Evolutionary conservation across 53 echinoderm and acorn worm species (phyloP), one percentile per base, ranked within the genome.

Genomic region (Pentamera pediparva): DNA sequence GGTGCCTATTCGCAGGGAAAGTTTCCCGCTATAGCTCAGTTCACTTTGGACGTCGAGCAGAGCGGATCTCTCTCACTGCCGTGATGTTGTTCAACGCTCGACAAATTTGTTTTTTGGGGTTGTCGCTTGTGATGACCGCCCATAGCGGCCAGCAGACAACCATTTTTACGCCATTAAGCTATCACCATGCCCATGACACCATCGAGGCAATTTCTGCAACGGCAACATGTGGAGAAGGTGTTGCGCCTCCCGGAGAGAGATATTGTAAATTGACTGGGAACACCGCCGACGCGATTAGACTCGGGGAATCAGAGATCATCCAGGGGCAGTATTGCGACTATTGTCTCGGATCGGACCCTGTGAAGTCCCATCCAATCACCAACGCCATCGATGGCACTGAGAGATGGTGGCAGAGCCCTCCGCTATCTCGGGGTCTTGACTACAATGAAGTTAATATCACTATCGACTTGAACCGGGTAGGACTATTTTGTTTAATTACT

Each of bases 341-440:
- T 32, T 93, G 93, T 56, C 78, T 87, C 45, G 52, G 78, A 12
- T 53, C 27, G 51, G 77, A 86, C 48, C 81, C 78, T 0, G 70
- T 71, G 21, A 86, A 81, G 59, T 84, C 78, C n/a, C 93, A 89
- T 45, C 87, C 89, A 4, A 89, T 86, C 62, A 72, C 84, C 32
- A 77, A 88, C 17, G 93, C 93, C 29, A 89, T 89, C 37, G 93
- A 89, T 55, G 93, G 89, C 0, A 87, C 93, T 2, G 93, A 93
- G 48, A 89, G 84, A 75, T 93, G 93, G 93, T 93, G 93, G 93
- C 93, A 93, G 54, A 93, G 93, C 47, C 93, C 93, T 22, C 93
- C 93, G 11, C 78, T 93, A 3, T 93, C 93, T 5, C 39, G 78
- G 9, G 86, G 87, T 5, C 58, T 84, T 62, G 76, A 81, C 52